Percentiles rank a stretch among this genome's conserved stretches.
These are phyloP conservation scores for Takifugu ocellatus DNA, from an alignment of 2,797 vertebrate species.

Conservation along the genomic window DNA sequence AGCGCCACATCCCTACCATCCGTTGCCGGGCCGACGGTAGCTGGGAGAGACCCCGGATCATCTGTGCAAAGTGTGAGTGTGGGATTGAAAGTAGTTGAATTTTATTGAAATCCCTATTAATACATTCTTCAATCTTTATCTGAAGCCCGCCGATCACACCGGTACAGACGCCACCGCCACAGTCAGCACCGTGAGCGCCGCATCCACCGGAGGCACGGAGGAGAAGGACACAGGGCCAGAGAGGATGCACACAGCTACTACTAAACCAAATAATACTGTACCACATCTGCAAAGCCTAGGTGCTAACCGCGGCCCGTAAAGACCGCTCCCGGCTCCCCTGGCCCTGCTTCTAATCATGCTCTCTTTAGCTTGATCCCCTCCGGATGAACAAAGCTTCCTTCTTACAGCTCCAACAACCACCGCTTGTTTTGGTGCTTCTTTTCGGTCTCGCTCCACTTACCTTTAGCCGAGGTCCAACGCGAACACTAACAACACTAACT, in stretches of 20 bases:
- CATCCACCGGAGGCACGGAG: constrained; percentile 78
- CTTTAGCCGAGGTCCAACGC: constrained; percentile 58
- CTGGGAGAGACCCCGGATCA: constrained; percentile 90
- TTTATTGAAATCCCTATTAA: too few relatives aligned
- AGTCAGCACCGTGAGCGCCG: constrained; percentile 81
- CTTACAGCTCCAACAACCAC: constrained; percentile 28
- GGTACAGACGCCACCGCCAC: constrained; percentile 85
- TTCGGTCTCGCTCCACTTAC: constrained; percentile 13
- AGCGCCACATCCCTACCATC: constrained; percentile 86
- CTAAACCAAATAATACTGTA: constrained; percentile 66
- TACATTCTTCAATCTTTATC: too few relatives aligned
- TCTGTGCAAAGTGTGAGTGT: constrained; percentile 92
- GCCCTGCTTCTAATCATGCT: constrained; percentile 39
- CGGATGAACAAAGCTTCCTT: constrained; percentile 26
- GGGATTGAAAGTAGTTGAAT: not conserved
- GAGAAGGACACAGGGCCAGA: constrained; percentile 70
- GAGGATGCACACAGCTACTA: constrained; percentile 71
- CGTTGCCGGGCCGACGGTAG: constrained; percentile 86
- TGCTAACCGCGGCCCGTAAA: constrained; percentile 55
- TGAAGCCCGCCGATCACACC: constrained; percentile 85
- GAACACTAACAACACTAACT: constrained; percentile 65
- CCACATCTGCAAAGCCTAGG: constrained; percentile 50
- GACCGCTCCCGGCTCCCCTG: constrained; percentile 20
- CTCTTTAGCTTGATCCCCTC: constrained; percentile 38
- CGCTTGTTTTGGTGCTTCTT: constrained; percentile 37